These are phyloP conservation scores for Chloroclysta siterata DNA, from an alignment of 2,888 invertebrate species.

Conservation along the genomic window DNA sequence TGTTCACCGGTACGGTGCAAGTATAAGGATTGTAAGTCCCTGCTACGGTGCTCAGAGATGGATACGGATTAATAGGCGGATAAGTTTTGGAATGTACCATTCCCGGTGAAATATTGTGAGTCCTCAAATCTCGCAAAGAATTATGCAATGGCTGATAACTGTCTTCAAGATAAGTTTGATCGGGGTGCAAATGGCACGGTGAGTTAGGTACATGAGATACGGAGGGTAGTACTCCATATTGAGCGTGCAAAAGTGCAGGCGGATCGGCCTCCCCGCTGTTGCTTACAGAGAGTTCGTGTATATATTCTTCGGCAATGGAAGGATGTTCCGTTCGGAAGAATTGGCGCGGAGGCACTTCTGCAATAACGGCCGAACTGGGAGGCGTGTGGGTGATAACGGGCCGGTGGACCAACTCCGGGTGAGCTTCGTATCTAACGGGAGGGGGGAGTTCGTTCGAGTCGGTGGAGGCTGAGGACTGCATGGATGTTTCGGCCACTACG, in stretches of 20 bases:
- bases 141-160: constrained; percentile 57
- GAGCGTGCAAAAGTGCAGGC: constrained; percentile 76
- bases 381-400: constrained; percentile 46
- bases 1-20: constrained; percentile 66
- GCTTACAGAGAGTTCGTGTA: constrained; percentile 68
- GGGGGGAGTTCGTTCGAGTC: constrained; percentile 77
- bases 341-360: constrained; percentile 71
- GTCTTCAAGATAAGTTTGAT: constrained; percentile 63
- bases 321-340: constrained; percentile 65
- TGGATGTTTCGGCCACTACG: constrained; percentile 75
- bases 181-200: constrained; percentile 77
- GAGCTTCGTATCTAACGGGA: constrained; percentile 76
- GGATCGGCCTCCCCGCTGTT: constrained; percentile 67
- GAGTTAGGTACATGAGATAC: constrained; percentile 80
- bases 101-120: constrained; percentile 60
- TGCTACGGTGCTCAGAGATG: constrained; percentile 78
- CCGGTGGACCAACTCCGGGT: constrained; percentile 56
- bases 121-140: constrained; percentile 70
- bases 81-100: constrained; percentile 79
- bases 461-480: constrained; percentile 76
- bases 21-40: constrained; percentile 80
- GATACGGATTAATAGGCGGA: constrained; percentile 77
- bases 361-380: constrained; percentile 59
- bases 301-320: constrained; percentile 58
- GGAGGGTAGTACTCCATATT: constrained; percentile 73